Base-by-base conservation (phyloP, 2,797 vertebrate genomes). In the Ctenopoma multispine region DNA sequence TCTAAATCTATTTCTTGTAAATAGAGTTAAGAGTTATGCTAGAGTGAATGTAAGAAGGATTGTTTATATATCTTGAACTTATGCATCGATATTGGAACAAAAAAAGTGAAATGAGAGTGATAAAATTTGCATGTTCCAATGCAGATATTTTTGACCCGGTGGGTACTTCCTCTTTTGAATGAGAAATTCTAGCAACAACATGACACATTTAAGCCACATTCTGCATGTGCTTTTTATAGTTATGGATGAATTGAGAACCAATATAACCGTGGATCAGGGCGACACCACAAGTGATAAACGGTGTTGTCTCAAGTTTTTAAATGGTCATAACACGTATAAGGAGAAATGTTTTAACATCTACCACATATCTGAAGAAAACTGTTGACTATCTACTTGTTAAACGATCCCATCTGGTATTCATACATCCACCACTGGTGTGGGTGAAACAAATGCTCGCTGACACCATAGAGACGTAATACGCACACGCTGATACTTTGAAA, bases 31-130 rank as follows among this genome's bases (percentile, higher is more conserved):
- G n/a, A 20, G n/a, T 47, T 47, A 38, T 7, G 7, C n/a, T 15
- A 8, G 17, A 43, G 8, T 43, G n/a, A n/a, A 13, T 49, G 18
- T 5, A 47, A 29, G 12, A 21, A 17, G 7, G 5, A 12, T 59
- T 68, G 55, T 63, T 64, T 46, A 47, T 55, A 29, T 38, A 34
- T 77, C 8, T 67, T 51, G 11, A 12, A 65, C 61, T 76, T 77
- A 55, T 76, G 54, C 21, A 14, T 77, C 55, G 46, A 79, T 84
- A 83, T 84, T 86, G 34, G 65, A 81, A 75, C 67, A 44, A 77
- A 86, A 89, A 92, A 94, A 89, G 90, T 89, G 93, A 94, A 93
- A 92, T 89, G 92, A 93, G 74, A 93, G 72, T 74, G 80, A 74
- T 86, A 18, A 67, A 56, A 93, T 93, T 94, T 93, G 90, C 90